These are phyloP conservation scores for Archips xylosteana DNA, from an alignment of 2,888 invertebrate genomes.

Conservation along the genomic window DNA sequence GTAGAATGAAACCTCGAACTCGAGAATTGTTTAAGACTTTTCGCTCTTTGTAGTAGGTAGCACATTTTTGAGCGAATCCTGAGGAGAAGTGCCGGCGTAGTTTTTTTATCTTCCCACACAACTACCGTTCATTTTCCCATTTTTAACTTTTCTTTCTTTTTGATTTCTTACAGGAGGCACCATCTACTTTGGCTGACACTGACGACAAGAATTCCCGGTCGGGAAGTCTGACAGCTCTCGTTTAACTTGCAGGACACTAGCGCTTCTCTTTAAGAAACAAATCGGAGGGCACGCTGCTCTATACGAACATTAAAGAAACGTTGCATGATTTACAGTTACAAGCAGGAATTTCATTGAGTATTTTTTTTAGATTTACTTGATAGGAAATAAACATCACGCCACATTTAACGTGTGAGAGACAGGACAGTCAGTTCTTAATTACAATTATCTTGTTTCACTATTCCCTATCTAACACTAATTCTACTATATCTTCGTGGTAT, in stretches of 20 bases:
- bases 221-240: slow-evolving; percentile 77
- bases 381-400: not conserved
- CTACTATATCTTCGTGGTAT: too few species aligned
- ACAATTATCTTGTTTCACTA: too few species aligned
- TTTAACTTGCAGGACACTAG: slow-evolving; percentile 53
- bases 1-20: not conserved
- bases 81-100: not conserved
- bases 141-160: slow-evolving; percentile 38
- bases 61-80: not conserved
- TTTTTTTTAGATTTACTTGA: not conserved
- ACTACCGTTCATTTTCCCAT: not conserved
- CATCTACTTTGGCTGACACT: slow-evolving; percentile 55
- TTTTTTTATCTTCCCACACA: too few species aligned
- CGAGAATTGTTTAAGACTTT: not conserved
- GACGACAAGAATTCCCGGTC: slow-evolving; percentile 71
- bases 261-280: slow-evolving; percentile 34
- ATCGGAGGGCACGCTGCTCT: not conserved
- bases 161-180: slow-evolving; percentile 59
- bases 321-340: slow-evolving; percentile 45
- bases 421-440: not conserved
- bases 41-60: not conserved
- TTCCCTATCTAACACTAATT: too few species aligned
- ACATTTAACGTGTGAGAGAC: not conserved
- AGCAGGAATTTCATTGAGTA: not conserved
- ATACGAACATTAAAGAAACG: slow-evolving; percentile 46